These are phyloP conservation scores for Psilopsiagon aymara DNA, from an alignment of 2,113 vertebrate genomes.

Conservation along the genomic window DNA sequence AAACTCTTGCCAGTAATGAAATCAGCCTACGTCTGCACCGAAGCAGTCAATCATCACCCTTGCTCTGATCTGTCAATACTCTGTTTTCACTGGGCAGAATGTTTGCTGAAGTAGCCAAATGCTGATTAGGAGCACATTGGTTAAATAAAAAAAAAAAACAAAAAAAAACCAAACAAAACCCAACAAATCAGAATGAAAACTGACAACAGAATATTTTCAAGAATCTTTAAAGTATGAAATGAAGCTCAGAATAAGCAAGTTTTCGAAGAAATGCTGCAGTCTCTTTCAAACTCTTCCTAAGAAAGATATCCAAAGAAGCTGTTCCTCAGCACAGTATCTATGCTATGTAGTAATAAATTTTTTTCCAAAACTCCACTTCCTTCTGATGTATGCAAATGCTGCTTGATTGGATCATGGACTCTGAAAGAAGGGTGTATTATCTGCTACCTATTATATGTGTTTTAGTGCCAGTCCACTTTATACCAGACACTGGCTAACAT, in stretches of 20 bases:
- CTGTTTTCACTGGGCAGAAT: not conserved
- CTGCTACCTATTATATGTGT: not conserved
- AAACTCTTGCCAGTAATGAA: not conserved
- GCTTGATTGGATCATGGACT: not conserved
- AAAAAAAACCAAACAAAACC: not conserved
- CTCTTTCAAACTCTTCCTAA: not conserved
- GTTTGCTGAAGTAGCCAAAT: not conserved
- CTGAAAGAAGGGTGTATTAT: not conserved
- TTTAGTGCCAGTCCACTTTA: not conserved
- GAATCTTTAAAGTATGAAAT: not conserved
- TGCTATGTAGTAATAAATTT: not conserved
- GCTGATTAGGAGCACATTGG: not conserved
- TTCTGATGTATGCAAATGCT: not conserved
- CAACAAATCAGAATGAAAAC: not conserved
- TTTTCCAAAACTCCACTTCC: not conserved
- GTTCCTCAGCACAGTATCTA: not conserved
- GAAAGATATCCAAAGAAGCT: not conserved
- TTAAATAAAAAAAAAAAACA: not conserved
- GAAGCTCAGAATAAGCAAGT: not conserved
- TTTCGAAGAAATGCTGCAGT: not conserved
- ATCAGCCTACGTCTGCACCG: not conserved
- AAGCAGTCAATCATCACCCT: not conserved
- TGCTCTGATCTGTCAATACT: not conserved
- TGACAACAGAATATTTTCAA: not conserved
- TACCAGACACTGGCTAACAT: not conserved